Conservation (phyloP, 2,113 vertebrate genomes). For the Dolichallabes microphthalmus region DNA sequence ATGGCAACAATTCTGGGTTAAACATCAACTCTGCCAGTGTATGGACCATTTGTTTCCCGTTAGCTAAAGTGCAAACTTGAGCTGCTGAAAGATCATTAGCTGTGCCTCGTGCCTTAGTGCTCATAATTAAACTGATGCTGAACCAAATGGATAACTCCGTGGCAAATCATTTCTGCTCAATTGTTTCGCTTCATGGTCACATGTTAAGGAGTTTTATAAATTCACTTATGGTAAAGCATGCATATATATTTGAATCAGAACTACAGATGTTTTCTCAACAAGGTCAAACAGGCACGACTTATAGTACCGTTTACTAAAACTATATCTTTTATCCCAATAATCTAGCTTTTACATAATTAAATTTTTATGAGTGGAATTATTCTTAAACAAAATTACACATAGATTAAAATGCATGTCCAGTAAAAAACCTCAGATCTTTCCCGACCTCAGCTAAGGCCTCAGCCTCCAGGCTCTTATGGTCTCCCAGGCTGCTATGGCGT, state of each 20-base stretch:
- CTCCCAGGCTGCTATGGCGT: constrained; percentile 95
- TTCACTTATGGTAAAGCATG: not conserved
- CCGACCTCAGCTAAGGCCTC: constrained; percentile 92
- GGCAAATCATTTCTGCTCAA: not conserved
- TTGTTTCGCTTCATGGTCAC: not conserved
- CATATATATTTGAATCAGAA: too few relatives aligned
- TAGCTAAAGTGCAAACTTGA: constrained; percentile 10
- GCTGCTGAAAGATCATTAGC: constrained; percentile 41
- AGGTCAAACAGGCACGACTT: not conserved
- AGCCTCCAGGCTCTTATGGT: constrained; percentile 94
- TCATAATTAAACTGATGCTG: constrained; percentile 28
- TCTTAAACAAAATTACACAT: not conserved
- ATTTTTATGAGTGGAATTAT: not conserved
- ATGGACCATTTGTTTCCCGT: constrained; percentile 16
- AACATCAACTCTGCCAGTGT: constrained; percentile 26
- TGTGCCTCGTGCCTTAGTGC: constrained; percentile 28
- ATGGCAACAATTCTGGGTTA: constrained; percentile 12
- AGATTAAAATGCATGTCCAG: not conserved
- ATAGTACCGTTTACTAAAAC: not conserved
- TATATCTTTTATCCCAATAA: not conserved
- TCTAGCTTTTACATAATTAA: not conserved
- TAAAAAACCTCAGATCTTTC: not conserved
- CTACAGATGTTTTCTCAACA: not conserved
- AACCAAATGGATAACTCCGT: constrained; percentile 31
- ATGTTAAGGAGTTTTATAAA: not conserved